Conservation (phyloP, 2,888 invertebrate species). For the Heteromurus nitidus region DNA sequence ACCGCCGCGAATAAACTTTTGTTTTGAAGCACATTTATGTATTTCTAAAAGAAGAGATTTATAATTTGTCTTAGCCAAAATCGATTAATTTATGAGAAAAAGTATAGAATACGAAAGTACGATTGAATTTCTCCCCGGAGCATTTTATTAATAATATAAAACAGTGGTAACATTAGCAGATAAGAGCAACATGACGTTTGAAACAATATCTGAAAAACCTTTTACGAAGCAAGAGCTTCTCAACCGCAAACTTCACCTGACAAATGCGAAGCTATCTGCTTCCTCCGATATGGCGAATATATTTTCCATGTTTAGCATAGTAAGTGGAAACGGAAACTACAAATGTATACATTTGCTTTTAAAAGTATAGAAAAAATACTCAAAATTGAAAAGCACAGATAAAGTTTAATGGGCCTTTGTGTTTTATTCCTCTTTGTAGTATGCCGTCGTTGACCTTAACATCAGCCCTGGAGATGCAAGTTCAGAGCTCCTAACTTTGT, state of each 20-base stretch:
- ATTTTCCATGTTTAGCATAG: conserved; percentile 41
- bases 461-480: conserved; percentile 48
- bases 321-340: not conserved
- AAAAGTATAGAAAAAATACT: not conserved
- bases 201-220: conserved; percentile 43
- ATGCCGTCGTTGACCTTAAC: conserved; percentile 43
- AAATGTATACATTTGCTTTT: no score
- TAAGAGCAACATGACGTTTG: conserved; percentile 25
- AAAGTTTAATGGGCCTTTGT: no score
- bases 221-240: conserved; percentile 36
- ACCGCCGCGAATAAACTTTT: no score
- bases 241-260: conserved; percentile 38
- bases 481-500: conserved; percentile 30
- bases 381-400: no score
- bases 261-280: conserved; percentile 24
- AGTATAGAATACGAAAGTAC: no score
- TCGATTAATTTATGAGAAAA: no score
- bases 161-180: no score
- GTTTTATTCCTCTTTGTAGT: conserved; percentile 27
- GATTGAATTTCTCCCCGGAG: no score
- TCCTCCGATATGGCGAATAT: conserved; percentile 26
- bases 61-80: no score
- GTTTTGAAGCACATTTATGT: no score
- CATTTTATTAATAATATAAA: no score
- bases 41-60: no score